Evolutionary conservation across 2,888 invertebrate genomes (phyloP).

Genomic region (Melitaea athalia): DNA sequence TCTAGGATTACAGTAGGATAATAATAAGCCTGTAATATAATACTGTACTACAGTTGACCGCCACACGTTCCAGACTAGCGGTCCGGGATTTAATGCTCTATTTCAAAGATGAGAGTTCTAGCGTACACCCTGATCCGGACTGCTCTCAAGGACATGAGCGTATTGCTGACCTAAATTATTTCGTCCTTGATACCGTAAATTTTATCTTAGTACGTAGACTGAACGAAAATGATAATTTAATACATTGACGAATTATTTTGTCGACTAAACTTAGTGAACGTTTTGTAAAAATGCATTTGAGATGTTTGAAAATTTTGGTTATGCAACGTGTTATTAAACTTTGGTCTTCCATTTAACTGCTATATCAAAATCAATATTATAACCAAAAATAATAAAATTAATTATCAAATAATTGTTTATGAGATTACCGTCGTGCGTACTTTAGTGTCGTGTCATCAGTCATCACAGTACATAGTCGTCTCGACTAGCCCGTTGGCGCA

Average conservation of each 20-base stretch:
- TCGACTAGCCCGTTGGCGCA: too few relatives aligned
- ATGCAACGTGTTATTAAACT: too few relatives aligned
- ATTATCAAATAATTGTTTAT: too few relatives aligned
- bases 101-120: not conserved
- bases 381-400: too few relatives aligned
- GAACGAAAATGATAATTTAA: not conserved
- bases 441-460: too few relatives aligned
- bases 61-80: not conserved
- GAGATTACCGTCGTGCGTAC: too few relatives aligned
- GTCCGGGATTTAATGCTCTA: slow-evolving; percentile 7
- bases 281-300: too few relatives aligned
- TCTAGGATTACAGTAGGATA: slow-evolving; percentile 7
- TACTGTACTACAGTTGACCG: slow-evolving; percentile 7
- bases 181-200: slow-evolving; percentile 8
- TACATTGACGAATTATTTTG: not conserved
- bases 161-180: slow-evolving; percentile 21
- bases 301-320: too few relatives aligned
- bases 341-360: too few relatives aligned
- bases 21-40: slow-evolving; percentile 5
- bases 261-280: not conserved
- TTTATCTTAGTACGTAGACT: not conserved
- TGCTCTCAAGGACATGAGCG: slow-evolving; percentile 1
- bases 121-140: slow-evolving; percentile 2
- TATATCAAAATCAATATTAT: too few relatives aligned
- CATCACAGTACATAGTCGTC: too few relatives aligned